Base-by-base conservation (phyloP, 1,140 invertebrate species). In the Tetraneura akinire region DNA sequence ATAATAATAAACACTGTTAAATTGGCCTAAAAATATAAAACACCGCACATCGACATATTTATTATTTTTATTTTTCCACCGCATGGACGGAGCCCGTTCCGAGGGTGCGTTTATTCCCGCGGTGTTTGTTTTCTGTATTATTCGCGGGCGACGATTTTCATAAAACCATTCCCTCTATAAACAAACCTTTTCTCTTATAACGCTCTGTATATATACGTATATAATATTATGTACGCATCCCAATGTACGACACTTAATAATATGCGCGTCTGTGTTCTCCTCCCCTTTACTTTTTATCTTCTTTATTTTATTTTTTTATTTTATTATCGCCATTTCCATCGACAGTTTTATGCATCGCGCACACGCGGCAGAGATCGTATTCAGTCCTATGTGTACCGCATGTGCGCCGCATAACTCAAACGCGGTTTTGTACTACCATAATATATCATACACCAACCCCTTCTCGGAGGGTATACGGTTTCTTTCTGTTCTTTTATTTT, bases 241-340 rank as follows among this genome's bases (percentile, higher is more conserved):
- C 55, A 57, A 62, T 60, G 51, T 45, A 23, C 53, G 74, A 42
- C 55, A 78, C 74, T 78, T 60, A 62, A 78, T 78, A 57, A 62
- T 62, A 47, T n/a, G 3, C 8, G 32, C 8, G 47, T n/a, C 29
- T 71, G 23, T 49, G n/a, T n/a, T n/a, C n/a, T n/a, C 16, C 23
- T 49, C 45, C n/a, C 47, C 42, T 47, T 68, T 71, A 42, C 51
- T 26, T 71, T 71, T 49, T 71, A 16, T 29, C 16, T 62, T 16
- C 6, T 26, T 49, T 71, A 16, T 29, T 8, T 62, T 16, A 1
- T 26, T 49, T 16, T 21, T 76, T 76, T 76, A 55, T 76, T 76
- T 76, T 76, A 76, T 57, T 76, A 57, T 57, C 53, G 51, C 51
- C 51, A 62, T 60, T 78, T 47, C 74, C 74, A 78, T 78, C 74